Conservation (phyloP, 2,888 invertebrate genomes). For the Julus scanicus region DNA sequence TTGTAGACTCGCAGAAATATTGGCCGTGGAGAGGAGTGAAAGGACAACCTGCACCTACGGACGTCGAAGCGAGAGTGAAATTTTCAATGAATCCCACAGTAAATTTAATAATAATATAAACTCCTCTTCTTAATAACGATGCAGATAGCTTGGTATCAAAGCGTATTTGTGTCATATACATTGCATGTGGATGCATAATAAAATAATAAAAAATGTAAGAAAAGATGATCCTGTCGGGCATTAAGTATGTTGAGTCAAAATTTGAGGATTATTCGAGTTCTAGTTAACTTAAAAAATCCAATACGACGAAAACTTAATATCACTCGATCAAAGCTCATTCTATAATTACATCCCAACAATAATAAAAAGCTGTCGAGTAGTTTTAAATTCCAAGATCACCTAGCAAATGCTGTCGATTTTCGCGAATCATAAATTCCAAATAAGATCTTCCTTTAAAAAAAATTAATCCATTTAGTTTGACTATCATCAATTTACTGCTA, state of each 20-base stretch:
- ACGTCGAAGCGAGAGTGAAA: no score
- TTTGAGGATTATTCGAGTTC: background rate
- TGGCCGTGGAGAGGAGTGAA: no score
- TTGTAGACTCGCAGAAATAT: no score
- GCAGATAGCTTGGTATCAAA: background rate
- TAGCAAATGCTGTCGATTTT: slow-evolving; percentile 13
- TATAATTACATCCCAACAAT: slow-evolving; percentile 24
- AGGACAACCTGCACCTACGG: no score
- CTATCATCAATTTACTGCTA: slow-evolving; percentile 24
- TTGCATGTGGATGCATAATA: background rate
- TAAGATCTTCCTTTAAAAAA: background rate
- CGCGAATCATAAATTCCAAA: slow-evolving; percentile 20
- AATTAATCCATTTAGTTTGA: background rate
- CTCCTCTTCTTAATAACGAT: no score
- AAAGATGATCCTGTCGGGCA: background rate
- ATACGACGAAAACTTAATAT: background rate
- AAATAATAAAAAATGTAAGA: background rate
- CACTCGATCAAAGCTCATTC: background rate
- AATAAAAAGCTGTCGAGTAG: background rate
- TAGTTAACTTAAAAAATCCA: slow-evolving; percentile 7
- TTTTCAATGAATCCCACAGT: background rate
- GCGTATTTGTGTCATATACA: background rate
- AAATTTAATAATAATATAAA: background rate
- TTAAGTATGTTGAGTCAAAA: background rate
- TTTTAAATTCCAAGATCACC: slow-evolving; percentile 25